Conservation (phyloP, 1,140 invertebrate species). For the Frieseomelitta varia region DNA sequence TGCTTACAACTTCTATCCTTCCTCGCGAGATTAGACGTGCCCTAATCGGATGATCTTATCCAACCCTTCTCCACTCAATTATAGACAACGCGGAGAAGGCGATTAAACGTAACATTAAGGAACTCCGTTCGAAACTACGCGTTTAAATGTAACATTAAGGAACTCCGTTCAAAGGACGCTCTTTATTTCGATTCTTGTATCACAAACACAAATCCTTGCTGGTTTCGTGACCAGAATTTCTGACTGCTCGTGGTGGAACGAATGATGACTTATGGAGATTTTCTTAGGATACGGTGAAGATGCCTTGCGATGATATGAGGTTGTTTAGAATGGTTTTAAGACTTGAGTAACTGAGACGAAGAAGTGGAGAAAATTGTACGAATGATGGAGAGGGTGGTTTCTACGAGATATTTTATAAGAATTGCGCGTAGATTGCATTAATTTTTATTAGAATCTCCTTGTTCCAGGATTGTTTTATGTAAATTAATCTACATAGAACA, state of each 20-base stretch:
- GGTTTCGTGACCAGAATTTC: conserved; percentile 2
- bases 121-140: not conserved
- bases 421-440: too few species aligned
- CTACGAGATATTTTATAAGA: not conserved
- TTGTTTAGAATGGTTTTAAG: not conserved
- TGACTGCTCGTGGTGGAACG: not conserved
- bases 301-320: not conserved
- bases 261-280: not conserved
- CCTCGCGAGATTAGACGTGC: conserved; percentile 52
- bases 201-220: not conserved
- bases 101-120: conserved; percentile 13
- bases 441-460: not conserved
- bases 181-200: not conserved
- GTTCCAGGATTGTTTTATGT: too few species aligned
- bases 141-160: conserved; percentile 26
- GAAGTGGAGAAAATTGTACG: not conserved
- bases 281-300: not conserved
- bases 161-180: not conserved
- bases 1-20: not conserved
- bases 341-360: not conserved
- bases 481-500: too few species aligned
- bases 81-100: not conserved
- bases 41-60: conserved; percentile 50
- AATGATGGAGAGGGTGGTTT: not conserved
- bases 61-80: not conserved